phyloP scores from a whole-genome alignment of 2,888 invertebrate genomes.

The Stegophylla sp. region DNA sequence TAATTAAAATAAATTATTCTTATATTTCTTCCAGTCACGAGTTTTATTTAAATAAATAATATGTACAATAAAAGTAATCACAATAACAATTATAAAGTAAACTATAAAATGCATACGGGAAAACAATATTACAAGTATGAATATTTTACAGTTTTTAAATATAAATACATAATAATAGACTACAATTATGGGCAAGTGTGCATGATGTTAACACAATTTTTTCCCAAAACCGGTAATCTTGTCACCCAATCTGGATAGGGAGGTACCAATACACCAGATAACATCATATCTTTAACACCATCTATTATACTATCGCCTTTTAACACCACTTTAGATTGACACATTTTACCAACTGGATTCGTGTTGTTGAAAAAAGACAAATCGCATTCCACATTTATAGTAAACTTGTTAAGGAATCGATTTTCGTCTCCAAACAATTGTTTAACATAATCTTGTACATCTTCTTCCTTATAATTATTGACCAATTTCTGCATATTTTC shows the following conservation, averaged over 20 bases:
- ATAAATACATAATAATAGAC: background rate
- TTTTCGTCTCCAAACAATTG: conserved; percentile 15
- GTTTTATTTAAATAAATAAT: too few relatives aligned
- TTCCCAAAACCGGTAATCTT: conserved; percentile 19
- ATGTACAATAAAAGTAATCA: too few relatives aligned
- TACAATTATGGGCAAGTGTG: background rate
- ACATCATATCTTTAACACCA: conserved; percentile 49
- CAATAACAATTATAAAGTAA: too few relatives aligned
- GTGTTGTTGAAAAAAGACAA: background rate
- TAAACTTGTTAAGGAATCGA: conserved; percentile 17
- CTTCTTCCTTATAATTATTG: conserved; percentile 2
- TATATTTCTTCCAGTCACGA: too few relatives aligned
- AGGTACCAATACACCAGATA: conserved; percentile 21
- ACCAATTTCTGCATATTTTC: background rate
- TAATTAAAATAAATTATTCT: too few relatives aligned
- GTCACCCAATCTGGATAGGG: conserved; percentile 45
- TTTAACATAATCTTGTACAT: conserved; percentile 7
- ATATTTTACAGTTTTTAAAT: too few relatives aligned
- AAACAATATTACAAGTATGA: too few relatives aligned
- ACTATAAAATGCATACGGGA: too few relatives aligned
- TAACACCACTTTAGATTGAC: background rate
- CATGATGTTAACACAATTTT: conserved; percentile 23
- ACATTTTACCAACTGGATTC: background rate
- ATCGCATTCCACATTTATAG: conserved; percentile 12
- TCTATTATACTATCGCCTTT: conserved; percentile 20